A percentile compares a stretch with the other conserved stretches of the same genome.
These are phyloP conservation scores for Dufourea novaeangliae DNA, from an alignment of 1,140 invertebrate species.

Conservation along the genomic window DNA sequence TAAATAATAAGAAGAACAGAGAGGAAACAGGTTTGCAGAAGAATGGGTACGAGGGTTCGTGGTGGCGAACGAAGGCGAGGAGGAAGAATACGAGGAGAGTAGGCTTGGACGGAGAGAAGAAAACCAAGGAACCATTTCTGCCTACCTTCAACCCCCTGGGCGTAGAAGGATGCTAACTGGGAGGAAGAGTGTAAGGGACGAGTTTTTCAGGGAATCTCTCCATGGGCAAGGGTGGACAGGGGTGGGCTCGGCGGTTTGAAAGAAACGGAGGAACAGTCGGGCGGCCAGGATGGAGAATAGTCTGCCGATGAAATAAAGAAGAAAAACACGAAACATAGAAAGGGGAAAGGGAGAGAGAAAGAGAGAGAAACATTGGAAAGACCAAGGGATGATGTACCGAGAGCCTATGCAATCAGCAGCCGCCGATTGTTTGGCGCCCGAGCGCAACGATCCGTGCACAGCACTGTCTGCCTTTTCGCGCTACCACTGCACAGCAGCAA, in stretches of 20 bases:
- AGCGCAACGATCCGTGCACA: constrained; percentile 71
- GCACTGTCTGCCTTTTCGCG: constrained; percentile 70
- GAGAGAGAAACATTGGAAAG: constrained; percentile 35
- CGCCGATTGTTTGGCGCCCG: constrained; percentile 73
- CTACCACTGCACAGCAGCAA: constrained; percentile 62
- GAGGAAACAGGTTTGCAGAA: constrained; percentile 77
- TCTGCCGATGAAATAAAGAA: constrained; percentile 51
- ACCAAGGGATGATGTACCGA: constrained; percentile 54
- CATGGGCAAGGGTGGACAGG: background rate
- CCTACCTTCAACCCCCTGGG: constrained; percentile 9
- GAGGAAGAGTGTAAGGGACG: constrained; percentile 34
- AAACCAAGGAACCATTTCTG: constrained; percentile 5
- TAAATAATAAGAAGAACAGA: constrained; percentile 76
- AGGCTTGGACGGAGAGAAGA: constrained; percentile 32
- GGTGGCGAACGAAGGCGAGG: constrained; percentile 33
- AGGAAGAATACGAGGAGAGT: constrained; percentile 46
- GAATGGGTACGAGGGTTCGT: constrained; percentile 65
- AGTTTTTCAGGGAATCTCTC: constrained; percentile 28
- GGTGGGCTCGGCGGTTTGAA: constrained; percentile 18
- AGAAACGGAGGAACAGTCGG: constrained; percentile 26
- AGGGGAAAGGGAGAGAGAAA: no score
- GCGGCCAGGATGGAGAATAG: constrained; percentile 12
- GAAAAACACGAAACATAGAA: no score
- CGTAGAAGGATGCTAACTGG: constrained; percentile 6
- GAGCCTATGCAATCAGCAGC: constrained; percentile 61